A percentile compares a stretch with the other conserved stretches of the same genome.
These are phyloP conservation scores for Gadopsis bispinosus DNA, from an alignment of 2,797 vertebrate species.

Conservation along the genomic window DNA sequence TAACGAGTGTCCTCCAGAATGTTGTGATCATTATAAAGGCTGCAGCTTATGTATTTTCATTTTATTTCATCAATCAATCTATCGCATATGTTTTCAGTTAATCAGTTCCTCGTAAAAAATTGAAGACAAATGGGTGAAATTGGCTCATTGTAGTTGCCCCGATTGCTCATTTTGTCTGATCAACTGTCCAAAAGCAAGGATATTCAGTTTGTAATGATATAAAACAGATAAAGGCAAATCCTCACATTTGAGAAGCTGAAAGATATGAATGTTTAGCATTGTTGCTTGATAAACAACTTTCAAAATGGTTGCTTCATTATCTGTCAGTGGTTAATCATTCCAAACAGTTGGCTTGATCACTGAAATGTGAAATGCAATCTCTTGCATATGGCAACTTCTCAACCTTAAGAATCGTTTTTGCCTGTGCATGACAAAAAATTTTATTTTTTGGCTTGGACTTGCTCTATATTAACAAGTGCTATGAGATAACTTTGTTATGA, in stretches of 20 bases:
- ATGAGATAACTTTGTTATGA: too few species aligned
- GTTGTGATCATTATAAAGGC: background rate
- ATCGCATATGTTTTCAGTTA: background rate
- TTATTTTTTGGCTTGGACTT: too few species aligned
- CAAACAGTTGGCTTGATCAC: background rate
- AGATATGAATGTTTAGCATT: background rate
- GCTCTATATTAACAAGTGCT: too few species aligned
- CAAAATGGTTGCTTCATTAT: background rate
- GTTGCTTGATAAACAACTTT: background rate
- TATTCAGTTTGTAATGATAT: background rate
- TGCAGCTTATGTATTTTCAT: background rate
- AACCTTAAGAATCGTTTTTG: background rate
- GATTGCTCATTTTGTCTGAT: background rate
- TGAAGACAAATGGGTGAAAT: background rate
- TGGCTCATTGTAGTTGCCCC: background rate
- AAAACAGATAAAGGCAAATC: background rate
- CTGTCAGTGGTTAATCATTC: background rate
- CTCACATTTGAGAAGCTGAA: background rate
- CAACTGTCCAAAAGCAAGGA: background rate
- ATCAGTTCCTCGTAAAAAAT: background rate
- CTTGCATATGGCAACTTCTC: background rate
- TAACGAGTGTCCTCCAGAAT: slow-evolving; percentile 3
- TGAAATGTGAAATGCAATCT: background rate
- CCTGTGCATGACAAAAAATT: too few species aligned
- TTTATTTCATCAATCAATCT: background rate